These are phyloP conservation scores for Andrena haemorrhoa DNA, from an alignment of 2,888 invertebrate genomes.

Conservation along the genomic window DNA sequence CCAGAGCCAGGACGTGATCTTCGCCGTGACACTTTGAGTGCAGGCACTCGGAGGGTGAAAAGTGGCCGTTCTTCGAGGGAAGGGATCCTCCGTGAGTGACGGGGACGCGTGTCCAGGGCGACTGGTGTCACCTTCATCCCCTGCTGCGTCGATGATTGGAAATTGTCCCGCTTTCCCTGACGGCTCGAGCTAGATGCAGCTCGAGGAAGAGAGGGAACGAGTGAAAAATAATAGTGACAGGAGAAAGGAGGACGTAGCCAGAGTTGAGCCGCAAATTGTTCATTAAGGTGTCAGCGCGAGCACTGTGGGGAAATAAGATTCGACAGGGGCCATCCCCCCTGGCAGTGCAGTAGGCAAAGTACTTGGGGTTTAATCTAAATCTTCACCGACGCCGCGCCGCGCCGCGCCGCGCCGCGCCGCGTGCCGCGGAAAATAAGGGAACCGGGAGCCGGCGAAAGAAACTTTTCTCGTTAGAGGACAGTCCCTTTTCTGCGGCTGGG, in stretches of 20 bases:
- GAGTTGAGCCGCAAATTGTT: conserved; percentile 70
- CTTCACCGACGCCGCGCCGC: conserved; percentile 55
- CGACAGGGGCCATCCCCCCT: conserved; percentile 37
- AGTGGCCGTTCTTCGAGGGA: conserved; percentile 18
- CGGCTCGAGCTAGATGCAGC: too few species aligned
- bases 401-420: conserved; percentile 55
- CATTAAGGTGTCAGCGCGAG: conserved; percentile 61
- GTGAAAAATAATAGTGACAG: too few species aligned
- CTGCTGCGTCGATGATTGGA: conserved; percentile 4
- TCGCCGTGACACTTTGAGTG: conserved; percentile 50
- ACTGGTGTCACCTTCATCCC: conserved; percentile 21
- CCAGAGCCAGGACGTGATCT: conserved; percentile 43
- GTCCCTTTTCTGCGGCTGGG: conserved; percentile 36
- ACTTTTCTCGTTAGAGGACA: conserved; percentile 77
- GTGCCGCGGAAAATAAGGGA: conserved; percentile 70
- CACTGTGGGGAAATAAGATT: conserved; percentile 59
- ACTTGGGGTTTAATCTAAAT: conserved; percentile 73
- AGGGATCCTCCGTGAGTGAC: conserved; percentile 38
- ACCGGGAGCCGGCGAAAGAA: conserved; percentile 65
- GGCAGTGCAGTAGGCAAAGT: conserved; percentile 60
- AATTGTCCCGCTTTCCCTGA: background rate
- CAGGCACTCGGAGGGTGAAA: conserved; percentile 39
- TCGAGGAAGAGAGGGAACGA: too few species aligned
- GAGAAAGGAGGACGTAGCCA: background rate
- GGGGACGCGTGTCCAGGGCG: conserved; percentile 47